A percentile compares a stretch with the other conserved stretches of the same genome.
Evolutionary conservation across 2,888 invertebrate species (phyloP).

Genomic region (Andricus curvator): DNA sequence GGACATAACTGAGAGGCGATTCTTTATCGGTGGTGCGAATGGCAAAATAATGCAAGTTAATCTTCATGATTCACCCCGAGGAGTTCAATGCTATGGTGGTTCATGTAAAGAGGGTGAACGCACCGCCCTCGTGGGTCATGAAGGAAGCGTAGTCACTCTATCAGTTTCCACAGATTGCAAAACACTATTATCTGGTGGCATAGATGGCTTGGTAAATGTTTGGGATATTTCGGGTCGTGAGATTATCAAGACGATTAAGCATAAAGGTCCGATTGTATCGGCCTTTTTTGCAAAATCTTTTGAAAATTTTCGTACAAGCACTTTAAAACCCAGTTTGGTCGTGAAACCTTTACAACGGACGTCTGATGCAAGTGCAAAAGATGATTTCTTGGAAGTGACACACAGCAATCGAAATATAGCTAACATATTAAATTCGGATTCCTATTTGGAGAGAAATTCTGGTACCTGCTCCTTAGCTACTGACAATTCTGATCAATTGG

Average conservation of each 20-base stretch:
- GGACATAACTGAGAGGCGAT: conserved; percentile 84
- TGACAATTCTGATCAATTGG: conserved; percentile 49
- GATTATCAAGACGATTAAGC: conserved; percentile 84
- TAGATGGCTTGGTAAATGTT: conserved; percentile 86
- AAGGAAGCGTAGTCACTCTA: conserved; percentile 85
- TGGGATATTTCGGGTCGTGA: conserved; percentile 92
- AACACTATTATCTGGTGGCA: conserved; percentile 87
- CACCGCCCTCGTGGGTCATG: conserved; percentile 84
- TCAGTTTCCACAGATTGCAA: conserved; percentile 86
- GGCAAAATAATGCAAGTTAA: conserved; percentile 86
- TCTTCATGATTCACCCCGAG: conserved; percentile 84
- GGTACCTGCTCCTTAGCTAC: conserved; percentile 11
- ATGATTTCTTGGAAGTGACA: conserved; percentile 73
- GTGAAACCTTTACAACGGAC: conserved; percentile 84
- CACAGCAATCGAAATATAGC: conserved; percentile 40
- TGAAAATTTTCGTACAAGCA: conserved; percentile 82
- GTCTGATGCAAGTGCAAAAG: conserved; percentile 80
- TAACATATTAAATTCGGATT: conserved; percentile 44
- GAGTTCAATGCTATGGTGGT: conserved; percentile 82
- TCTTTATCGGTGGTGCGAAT: conserved; percentile 87
- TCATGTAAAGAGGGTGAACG: conserved; percentile 72
- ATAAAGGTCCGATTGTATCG: conserved; percentile 88
- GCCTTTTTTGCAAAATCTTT: conserved; percentile 83
- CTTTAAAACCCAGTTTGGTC: conserved; percentile 81
- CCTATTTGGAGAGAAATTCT: conserved; percentile 41